Conservation (phyloP, 2,113 vertebrate genomes). For the Tragulus kanchil region DNA sequence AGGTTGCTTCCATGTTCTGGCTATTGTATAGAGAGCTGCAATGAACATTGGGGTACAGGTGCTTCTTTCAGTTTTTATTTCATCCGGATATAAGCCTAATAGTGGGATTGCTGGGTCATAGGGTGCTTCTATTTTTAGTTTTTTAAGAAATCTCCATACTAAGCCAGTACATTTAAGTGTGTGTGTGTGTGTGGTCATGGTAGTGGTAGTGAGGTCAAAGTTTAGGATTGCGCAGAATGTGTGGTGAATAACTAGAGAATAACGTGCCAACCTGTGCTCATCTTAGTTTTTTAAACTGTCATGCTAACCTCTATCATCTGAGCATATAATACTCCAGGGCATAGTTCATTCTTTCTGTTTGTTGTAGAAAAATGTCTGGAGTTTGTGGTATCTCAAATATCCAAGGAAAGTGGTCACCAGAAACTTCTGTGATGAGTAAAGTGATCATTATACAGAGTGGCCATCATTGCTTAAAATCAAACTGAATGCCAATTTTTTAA, state of each 20-base stretch:
- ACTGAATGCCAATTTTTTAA: background rate
- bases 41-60: too few species aligned
- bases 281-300: background rate
- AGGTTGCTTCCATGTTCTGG: too few species aligned
- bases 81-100: too few species aligned
- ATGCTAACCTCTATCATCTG: background rate
- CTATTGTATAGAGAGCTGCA: too few species aligned
- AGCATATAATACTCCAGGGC: background rate
- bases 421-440: background rate
- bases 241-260: background rate
- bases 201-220: background rate
- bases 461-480: background rate
- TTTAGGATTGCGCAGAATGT: background rate
- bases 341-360: background rate
- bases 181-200: background rate
- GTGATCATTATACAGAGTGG: background rate
- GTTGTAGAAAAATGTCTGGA: background rate
- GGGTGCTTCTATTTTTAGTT: too few species aligned
- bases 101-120: too few species aligned
- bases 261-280: background rate
- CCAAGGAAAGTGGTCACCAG: background rate
- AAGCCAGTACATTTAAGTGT: background rate
- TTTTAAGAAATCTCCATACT: too few species aligned
- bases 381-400: background rate
- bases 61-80: too few species aligned